Base-by-base conservation (phyloP, 2,888 invertebrate genomes). In the Lordiphosa andalusiaca region DNA sequence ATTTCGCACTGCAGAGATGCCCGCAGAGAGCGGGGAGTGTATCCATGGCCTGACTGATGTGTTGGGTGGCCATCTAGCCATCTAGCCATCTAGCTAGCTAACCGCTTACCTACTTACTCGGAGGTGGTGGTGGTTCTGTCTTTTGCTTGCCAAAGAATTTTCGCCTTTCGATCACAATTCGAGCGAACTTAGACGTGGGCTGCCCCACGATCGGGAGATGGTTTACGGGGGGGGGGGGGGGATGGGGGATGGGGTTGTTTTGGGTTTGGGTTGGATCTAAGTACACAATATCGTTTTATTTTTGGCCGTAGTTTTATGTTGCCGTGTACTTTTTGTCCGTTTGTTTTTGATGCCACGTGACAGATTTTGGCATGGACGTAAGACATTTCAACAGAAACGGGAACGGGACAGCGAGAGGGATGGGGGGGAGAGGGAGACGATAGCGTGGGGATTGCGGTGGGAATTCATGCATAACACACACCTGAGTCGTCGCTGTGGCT, bases 231-330 rank as follows among this genome's bases (percentile, higher is more conserved):
- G n/a, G n/a, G n/a, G n/a, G n/a, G n/a, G n/a, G n/a, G n/a, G n/a
- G n/a, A n/a, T n/a, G n/a, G n/a, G n/a, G n/a, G n/a, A n/a, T n/a
- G n/a, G n/a, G n/a, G n/a, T n/a, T n/a, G n/a, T n/a, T n/a, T n/a
- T n/a, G n/a, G n/a, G n/a, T n/a, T n/a, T 40, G 19, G 23, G 38
- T 6, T 10, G 42, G 59, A 52, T 63, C 63, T 63, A 63, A 59
- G 63, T 59, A 53, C 59, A 65, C 58, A 62, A 62, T 62, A 57
- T 66, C 48, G 33, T 55, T 69, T 72, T 75, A 65, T 69, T 76
- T 59, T 63, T 19, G 52, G 53, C 70, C 54, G 40, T 25, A 6
- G 19, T 55, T n/a, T n/a, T n/a, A n/a, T 58, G 58, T 54, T 33
- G 41, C 66, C 40, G 50, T 19, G 9, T 12, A 16, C 16, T 47